phyloP scores from a whole-genome alignment of 1,140 invertebrate genomes.

The Nomia melanderi region DNA sequence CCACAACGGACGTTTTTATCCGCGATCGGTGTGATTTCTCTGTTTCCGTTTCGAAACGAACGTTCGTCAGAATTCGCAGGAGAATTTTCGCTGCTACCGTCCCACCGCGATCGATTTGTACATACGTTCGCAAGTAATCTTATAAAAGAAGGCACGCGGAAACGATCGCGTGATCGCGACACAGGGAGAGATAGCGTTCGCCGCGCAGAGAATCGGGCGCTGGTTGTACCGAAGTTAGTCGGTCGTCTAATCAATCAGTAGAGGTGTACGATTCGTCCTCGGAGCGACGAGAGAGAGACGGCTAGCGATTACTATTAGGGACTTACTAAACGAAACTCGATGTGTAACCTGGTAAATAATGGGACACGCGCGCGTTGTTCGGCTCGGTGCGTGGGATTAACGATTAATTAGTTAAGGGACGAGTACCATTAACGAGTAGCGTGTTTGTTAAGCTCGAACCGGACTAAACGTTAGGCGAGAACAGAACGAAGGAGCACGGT shows the following conservation, averaged over 20 bases:
- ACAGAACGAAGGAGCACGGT: conserved; percentile 73
- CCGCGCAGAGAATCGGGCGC: neutral
- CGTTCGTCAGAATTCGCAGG: too few species aligned
- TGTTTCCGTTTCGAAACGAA: too few species aligned
- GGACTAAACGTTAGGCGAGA: conserved; percentile 33
- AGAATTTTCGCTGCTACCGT: too few species aligned
- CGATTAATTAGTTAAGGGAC: conserved; percentile 37
- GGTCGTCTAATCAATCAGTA: conserved; percentile 40
- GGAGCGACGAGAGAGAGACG: neutral
- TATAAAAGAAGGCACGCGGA: neutral
- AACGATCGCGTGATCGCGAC: neutral
- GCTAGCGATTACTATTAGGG: conserved; percentile 53
- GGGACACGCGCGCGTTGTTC: conserved; percentile 25
- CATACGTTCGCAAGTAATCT: conserved; percentile 23
- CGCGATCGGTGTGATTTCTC: too few species aligned
- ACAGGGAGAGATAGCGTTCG: too few species aligned
- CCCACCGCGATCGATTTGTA: conserved; percentile 51
- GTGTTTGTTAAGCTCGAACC: conserved; percentile 18
- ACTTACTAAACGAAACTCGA: conserved; percentile 64
- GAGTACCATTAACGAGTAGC: conserved; percentile 27
- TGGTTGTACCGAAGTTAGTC: conserved; percentile 12
- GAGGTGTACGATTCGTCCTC: conserved; percentile 39
- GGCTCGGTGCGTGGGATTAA: conserved; percentile 30
- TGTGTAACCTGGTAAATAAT: conserved; percentile 74
- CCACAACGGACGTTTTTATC: too few species aligned